Evolutionary conservation across 92 coral and sea anemone genomes (phyloP).

Genomic region (Epizoanthus ramosus): DNA sequence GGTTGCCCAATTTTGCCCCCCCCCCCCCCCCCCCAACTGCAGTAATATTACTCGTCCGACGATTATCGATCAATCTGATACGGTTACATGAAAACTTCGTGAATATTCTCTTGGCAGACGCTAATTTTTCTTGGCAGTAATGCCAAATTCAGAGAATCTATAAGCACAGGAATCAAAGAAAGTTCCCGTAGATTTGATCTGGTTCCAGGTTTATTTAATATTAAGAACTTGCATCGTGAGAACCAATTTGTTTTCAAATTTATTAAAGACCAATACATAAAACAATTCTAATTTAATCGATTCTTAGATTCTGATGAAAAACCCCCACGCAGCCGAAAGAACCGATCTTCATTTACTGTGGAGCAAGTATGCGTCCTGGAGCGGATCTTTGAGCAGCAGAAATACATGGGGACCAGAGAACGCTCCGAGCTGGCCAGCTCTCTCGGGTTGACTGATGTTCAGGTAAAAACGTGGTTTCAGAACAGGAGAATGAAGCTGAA

Average conservation of each 20-base stretch:
- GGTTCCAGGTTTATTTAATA: too few species aligned
- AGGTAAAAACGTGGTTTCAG: constrained; percentile 39
- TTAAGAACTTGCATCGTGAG: too few species aligned
- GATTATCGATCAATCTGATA: too few species aligned
- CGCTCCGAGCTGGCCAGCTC: constrained; percentile 35
- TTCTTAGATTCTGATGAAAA: constrained; percentile 5
- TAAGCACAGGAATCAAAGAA: too few species aligned
- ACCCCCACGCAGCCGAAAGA: constrained; percentile 31
- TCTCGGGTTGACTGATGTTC: constrained; percentile 35
- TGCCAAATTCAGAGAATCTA: too few species aligned
- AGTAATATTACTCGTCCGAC: too few species aligned
- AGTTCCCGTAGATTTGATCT: too few species aligned
- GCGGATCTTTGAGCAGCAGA: constrained; percentile 38
- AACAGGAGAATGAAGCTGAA: constrained; percentile 37
- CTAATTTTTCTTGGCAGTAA: too few species aligned
- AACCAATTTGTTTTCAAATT: neutral
- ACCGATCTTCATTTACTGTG: constrained; percentile 39
- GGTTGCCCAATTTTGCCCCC: too few species aligned
- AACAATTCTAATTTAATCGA: neutral
- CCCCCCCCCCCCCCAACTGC: too few species aligned
- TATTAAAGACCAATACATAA: neutral
- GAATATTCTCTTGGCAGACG: too few species aligned
- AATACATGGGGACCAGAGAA: constrained; percentile 40
- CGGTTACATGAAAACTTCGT: too few species aligned
- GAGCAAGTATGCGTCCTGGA: constrained; percentile 36